A percentile compares a stretch with the other conserved stretches of the same genome.
These are phyloP conservation scores for Scelioninae gen. 2 DNA, from an alignment of 2,888 invertebrate species.

Conservation along the genomic window DNA sequence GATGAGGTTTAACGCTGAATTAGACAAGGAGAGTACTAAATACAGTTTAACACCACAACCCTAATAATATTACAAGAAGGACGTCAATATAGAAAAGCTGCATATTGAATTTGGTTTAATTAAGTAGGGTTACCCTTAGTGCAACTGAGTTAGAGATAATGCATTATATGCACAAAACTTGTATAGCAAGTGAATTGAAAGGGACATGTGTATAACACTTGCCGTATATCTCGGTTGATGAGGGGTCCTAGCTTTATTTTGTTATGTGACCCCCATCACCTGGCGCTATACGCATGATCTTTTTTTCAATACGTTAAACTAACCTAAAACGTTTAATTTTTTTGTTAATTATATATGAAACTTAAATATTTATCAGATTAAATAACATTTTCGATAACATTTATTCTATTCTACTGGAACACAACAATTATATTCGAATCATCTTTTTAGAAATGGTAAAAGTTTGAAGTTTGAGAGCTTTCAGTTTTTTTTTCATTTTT, in stretches of 20 bases:
- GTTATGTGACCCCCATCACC: slow-evolving; percentile 70
- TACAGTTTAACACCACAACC: slow-evolving; percentile 69
- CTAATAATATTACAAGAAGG: slow-evolving; percentile 37
- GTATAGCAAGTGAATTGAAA: slow-evolving; percentile 73
- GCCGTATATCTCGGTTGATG: slow-evolving; percentile 24
- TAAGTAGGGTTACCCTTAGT: slow-evolving; percentile 68
- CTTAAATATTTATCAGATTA: no score
- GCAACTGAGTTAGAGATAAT: slow-evolving; percentile 61
- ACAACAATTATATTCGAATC: no score
- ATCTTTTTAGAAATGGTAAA: no score
- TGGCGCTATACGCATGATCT: slow-evolving; percentile 60
- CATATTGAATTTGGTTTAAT: slow-evolving; percentile 75
- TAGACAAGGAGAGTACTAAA: slow-evolving; percentile 72
- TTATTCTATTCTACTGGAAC: no score
- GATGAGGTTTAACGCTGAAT: slow-evolving; percentile 74
- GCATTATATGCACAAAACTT: slow-evolving; percentile 71
- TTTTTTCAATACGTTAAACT: no score
- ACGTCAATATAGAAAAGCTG: slow-evolving; percentile 62
- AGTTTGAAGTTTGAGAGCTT: no score
- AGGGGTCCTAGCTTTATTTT: slow-evolving; percentile 64
- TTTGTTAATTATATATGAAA: no score
- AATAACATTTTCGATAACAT: no score
- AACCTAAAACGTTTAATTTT: no score
- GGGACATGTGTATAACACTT: slow-evolving; percentile 72
- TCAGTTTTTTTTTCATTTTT: no score